Base-by-base conservation (phyloP, 1,140 invertebrate genomes). In the Drosophila bipectinata region DNA sequence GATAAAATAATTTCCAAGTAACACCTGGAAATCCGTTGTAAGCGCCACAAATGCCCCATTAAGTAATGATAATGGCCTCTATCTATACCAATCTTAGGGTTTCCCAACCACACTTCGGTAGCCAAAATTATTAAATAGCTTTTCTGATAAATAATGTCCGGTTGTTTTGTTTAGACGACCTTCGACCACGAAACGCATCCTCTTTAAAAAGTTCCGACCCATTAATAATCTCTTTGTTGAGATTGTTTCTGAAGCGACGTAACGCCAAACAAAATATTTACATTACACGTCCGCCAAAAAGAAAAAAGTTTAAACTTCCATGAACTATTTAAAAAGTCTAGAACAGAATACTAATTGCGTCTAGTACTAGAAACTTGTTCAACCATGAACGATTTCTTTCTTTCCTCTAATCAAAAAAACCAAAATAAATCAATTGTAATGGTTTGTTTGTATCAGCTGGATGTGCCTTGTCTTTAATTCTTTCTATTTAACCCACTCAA, bases 371-470 rank as follows among this genome's bases (percentile, higher is more conserved):
- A 28, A 28, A 28, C 26, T 6, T 15, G 4, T 52, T 52, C 30
- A 15, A 34, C 1, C 41, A 28, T 30, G 18, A 54, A 62, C 12
- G 47, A 45, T 54, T 32, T n/a, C 34, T 32, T 21, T 41, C 18
- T 53, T 24, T 39, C 47, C 26, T 39, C 47, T 60, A 51, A 53
- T 53, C 51, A 34, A 53, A n/a, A 15, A 34, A 44, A 7, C 18
- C 21, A 4, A 21, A 54, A 62, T 62, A 62, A 62, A 62, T 62
- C 60, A 62, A 62, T 54, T 54, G 7, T 32, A 51, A 62, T 54
- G 52, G 41, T 18, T 44, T 45, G 6, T 21, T 21, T 18, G 7
- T 47, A 47, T 47, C 44, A 21, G 15, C 44, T 47, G 14, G n/a
- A 14, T 41, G 32, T 18, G 14, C 3, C 15, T 44, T 15, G 41